Percentiles rank a stretch among this genome's conserved stretches.
phyloP scores from a whole-genome alignment of 2,888 invertebrate genomes.

The Griposia aprilina region DNA sequence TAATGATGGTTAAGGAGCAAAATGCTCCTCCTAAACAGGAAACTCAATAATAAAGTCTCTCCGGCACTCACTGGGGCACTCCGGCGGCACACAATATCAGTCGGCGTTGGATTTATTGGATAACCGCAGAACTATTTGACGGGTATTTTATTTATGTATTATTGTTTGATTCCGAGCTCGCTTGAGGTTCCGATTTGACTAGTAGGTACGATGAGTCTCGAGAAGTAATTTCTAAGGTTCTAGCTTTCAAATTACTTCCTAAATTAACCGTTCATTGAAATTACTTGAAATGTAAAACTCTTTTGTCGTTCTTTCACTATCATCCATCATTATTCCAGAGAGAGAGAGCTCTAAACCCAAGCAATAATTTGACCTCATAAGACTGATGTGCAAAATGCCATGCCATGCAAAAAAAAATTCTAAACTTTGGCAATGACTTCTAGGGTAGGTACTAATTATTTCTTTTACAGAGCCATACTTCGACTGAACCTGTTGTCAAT shows the following conservation, averaged over 20 bases:
- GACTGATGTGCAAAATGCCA: background rate
- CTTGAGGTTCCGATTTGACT: background rate
- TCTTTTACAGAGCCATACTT: background rate
- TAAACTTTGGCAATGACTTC: background rate
- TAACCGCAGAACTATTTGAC: constrained; percentile 26
- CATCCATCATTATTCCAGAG: background rate
- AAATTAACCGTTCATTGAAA: background rate
- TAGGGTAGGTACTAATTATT: background rate
- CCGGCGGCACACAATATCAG: constrained; percentile 47
- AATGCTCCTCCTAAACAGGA: constrained; percentile 4
- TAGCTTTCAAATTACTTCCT: background rate
- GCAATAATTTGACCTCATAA: no score
- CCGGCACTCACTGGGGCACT: constrained; percentile 36
- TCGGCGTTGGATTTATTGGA: constrained; percentile 39
- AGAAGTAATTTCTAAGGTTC: background rate
- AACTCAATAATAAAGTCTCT: constrained; percentile 39
- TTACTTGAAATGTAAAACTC: background rate
- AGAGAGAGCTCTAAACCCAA: background rate
- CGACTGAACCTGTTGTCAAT: background rate
- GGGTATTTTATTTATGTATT: constrained; percentile 1
- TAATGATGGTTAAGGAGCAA: background rate
- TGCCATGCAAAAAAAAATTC: background rate
- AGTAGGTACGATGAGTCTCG: background rate
- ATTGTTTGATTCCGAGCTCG: background rate
- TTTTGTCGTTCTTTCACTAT: background rate